phyloP scores from a whole-genome alignment of 1,140 invertebrate species.

The Ceratoteleas bidentatus region DNA sequence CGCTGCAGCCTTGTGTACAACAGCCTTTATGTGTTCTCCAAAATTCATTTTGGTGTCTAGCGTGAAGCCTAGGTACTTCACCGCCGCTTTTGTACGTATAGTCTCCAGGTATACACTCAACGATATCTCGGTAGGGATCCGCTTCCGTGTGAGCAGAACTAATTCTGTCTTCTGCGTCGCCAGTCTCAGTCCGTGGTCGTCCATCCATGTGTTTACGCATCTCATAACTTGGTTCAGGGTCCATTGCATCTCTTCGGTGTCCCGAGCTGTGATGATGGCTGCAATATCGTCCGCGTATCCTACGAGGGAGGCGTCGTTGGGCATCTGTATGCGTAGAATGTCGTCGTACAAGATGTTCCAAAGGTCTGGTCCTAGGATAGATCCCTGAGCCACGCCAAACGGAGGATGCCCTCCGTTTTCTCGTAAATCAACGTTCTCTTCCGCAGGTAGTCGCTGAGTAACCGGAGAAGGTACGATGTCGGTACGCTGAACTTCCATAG shows the following conservation, averaged over 20 bases:
- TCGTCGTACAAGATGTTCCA: background rate
- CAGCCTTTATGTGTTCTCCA: slow-evolving; percentile 32
- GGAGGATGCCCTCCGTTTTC: background rate
- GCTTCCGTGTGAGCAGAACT: background rate
- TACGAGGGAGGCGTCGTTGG: background rate
- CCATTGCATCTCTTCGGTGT: background rate
- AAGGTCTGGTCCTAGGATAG: background rate
- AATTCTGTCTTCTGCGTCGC: background rate
- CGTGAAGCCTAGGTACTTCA: slow-evolving; percentile 50
- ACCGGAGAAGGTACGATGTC: background rate
- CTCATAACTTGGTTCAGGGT: background rate
- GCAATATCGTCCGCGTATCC: slow-evolving; percentile 3
- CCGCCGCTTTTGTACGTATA: background rate
- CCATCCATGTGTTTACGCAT: background rate
- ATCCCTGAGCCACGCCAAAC: background rate
- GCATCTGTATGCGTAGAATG: background rate
- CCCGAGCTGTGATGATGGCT: background rate
- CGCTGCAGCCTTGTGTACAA: slow-evolving; percentile 31
- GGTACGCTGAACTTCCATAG: background rate
- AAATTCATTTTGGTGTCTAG: slow-evolving; percentile 49
- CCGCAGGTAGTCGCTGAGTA: background rate
- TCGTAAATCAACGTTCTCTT: background rate
- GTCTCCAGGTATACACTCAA: background rate
- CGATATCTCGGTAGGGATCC: background rate
- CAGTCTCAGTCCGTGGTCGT: background rate